Evolutionary conservation across 2,888 invertebrate genomes (phyloP), one percentile per base, ranked within the genome.

Genomic region (Himalopsyche kuldschensis): DNA sequence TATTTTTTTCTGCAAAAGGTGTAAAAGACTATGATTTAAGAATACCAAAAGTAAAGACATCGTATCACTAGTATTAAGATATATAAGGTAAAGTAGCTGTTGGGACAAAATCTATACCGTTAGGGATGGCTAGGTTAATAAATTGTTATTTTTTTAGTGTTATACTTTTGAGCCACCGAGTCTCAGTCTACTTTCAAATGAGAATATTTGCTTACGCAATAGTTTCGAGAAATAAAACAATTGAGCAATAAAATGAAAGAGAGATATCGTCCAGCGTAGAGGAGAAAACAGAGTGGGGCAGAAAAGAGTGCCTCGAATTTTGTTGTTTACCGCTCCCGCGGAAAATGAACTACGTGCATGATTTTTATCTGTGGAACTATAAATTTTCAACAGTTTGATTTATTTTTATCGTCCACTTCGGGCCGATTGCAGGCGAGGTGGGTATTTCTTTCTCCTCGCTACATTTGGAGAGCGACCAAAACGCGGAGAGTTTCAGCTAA

Each of bases 351-450:
- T 55, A 55, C 77, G 77, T 35, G 81, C 69, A 76, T 82, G 84
- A 84, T 84, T 55, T 81, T 82, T 84, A 84, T 84, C 84, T 79
- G 82, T 20, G 63, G 79, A 82, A 63, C 84, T 48, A 82, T 82
- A 82, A 84, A 84, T 84, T 82, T 79, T 79, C 31, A 79, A 69
- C 69, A 69, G 30, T 69, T 69, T 69, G 82, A 82, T 79, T 82
- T 83, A 83, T 83, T 78, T 83, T 77, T 80, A 83, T 76, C 24
- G 83, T 63, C 32, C 75, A 75, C 83, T 46, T 55, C 55, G 69
- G 69, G 30, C 27, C 69, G 69, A 69, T 69, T 27, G 69, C 69
- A 27, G 20, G 69, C 69, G 63, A 82, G 78, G 69, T 24, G 69
- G 69, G 69, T 69, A 8, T 69, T 69, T 69, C 69, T 30, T 69